Percentiles rank a stretch among this genome's conserved stretches.
Conservation (phyloP, 2,113 vertebrate species). For the Orycteropus afer region DNA sequence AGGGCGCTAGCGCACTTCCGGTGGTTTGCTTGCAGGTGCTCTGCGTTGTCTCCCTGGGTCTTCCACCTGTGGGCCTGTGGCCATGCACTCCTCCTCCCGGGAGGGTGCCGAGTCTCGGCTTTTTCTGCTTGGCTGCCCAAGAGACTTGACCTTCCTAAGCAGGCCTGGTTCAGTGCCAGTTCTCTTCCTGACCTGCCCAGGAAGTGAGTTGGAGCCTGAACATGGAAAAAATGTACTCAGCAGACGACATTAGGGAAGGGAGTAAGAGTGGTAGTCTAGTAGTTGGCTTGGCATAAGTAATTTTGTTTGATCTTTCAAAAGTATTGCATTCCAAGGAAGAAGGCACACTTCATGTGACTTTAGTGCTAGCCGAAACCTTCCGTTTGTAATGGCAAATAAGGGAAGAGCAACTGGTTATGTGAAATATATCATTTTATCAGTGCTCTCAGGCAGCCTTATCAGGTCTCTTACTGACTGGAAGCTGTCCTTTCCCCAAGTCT, state of each 20-base stretch:
- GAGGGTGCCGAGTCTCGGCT: background rate
- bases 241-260: background rate
- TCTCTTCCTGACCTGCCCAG: background rate
- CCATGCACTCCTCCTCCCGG: background rate
- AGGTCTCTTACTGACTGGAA: background rate
- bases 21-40: no score
- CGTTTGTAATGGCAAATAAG: no score
- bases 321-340: background rate
- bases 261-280: background rate
- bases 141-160: background rate
- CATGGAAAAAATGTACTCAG: background rate
- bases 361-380: background rate
- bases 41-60: no score
- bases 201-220: background rate
- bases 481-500: background rate
- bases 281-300: background rate
- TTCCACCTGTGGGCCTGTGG: no score
- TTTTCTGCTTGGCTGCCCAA: no score
- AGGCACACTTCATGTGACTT: background rate
- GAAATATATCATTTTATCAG: no score
- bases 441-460: background rate
- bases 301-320: background rate
- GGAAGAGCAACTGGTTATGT: background rate
- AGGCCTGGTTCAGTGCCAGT: background rate
- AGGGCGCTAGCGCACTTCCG: no score